Percentiles rank a stretch among this genome's conserved stretches.
These are phyloP conservation scores for Nomada fucata DNA, from an alignment of 2,888 invertebrate genomes.

Conservation along the genomic window DNA sequence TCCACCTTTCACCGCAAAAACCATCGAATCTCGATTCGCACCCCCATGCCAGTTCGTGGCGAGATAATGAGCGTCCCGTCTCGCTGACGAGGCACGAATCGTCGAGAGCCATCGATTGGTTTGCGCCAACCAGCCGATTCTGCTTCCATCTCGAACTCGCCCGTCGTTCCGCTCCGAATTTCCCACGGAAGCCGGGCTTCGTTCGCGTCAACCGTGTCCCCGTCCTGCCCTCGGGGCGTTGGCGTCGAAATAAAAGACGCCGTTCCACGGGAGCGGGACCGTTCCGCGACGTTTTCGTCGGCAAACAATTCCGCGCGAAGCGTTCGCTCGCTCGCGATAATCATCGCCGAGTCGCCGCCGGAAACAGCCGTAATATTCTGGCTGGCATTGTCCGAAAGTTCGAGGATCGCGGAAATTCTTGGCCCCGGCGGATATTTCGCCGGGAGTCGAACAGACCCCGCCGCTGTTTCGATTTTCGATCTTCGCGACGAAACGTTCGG, in stretches of 20 bases:
- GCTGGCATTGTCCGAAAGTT: constrained; percentile 46
- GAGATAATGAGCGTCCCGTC: constrained; percentile 10
- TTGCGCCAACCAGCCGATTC: neutral
- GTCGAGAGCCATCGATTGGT: constrained; percentile 21
- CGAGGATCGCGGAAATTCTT: constrained; percentile 8
- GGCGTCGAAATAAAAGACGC: constrained; percentile 28
- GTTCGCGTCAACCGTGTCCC: constrained; percentile 1
- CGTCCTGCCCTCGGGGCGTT: neutral
- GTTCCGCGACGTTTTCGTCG: neutral
- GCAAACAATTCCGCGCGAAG: constrained; percentile 40
- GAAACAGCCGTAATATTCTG: constrained; percentile 54
- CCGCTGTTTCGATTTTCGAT: neutral
- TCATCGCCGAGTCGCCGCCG: constrained; percentile 41
- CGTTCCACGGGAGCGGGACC: neutral
- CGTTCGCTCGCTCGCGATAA: constrained; percentile 28
- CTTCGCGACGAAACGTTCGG: neutral
- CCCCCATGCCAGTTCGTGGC: neutral
- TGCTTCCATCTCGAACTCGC: neutral
- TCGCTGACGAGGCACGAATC: constrained; percentile 19
- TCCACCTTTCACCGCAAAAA: neutral
- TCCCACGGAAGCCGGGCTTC: constrained; percentile 2
- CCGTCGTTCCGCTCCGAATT: neutral
- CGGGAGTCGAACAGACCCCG: neutral
- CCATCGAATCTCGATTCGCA: neutral
- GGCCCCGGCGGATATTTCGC: neutral